A percentile compares a stretch with the other conserved stretches of the same genome.
Conservation (phyloP, 1,140 invertebrate species). For the Drosophila subpulchrella region DNA sequence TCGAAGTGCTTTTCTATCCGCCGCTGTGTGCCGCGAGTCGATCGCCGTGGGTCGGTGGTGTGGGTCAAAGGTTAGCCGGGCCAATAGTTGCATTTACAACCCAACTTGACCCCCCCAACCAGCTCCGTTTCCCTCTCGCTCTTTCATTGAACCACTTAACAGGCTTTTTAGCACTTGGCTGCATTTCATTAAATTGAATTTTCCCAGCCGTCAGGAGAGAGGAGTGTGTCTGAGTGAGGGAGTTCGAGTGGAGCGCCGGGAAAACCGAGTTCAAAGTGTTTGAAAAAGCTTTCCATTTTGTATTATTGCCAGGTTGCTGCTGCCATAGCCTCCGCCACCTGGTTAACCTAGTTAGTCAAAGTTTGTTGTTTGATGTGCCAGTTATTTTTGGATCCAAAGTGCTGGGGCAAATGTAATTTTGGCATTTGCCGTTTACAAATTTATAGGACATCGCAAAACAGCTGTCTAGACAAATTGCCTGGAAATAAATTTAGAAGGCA, state of each 20-base stretch:
- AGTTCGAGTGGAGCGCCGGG: slow-evolving; percentile 16
- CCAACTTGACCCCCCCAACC: not conserved
- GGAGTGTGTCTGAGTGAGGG: slow-evolving; percentile 37
- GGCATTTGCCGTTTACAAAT: slow-evolving; percentile 23
- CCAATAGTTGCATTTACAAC: slow-evolving; percentile 22
- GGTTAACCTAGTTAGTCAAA: slow-evolving; percentile 68
- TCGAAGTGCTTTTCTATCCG: slow-evolving; percentile 17
- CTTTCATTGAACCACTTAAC: slow-evolving; percentile 45
- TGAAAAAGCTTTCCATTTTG: slow-evolving; percentile 49
- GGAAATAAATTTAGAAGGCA: slow-evolving; percentile 7
- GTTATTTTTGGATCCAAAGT: slow-evolving; percentile 37
- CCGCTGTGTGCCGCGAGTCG: not conserved
- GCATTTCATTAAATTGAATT: slow-evolving; percentile 73
- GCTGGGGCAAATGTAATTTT: slow-evolving; percentile 41
- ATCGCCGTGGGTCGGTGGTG: slow-evolving; percentile 9
- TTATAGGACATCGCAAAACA: slow-evolving; percentile 4
- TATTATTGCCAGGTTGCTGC: slow-evolving; percentile 51
- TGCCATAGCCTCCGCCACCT: slow-evolving; percentile 15
- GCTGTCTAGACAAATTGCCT: slow-evolving; percentile 27
- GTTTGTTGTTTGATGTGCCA: slow-evolving; percentile 70
- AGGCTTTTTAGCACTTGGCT: slow-evolving; percentile 62
- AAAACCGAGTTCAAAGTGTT: slow-evolving; percentile 47
- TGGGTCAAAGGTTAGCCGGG: slow-evolving; percentile 45
- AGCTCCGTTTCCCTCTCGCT: slow-evolving; percentile 3
- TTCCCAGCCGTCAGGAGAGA: slow-evolving; percentile 24